Conservation (phyloP, 2,888 invertebrate species). For the Coenonympha arcania region DNA sequence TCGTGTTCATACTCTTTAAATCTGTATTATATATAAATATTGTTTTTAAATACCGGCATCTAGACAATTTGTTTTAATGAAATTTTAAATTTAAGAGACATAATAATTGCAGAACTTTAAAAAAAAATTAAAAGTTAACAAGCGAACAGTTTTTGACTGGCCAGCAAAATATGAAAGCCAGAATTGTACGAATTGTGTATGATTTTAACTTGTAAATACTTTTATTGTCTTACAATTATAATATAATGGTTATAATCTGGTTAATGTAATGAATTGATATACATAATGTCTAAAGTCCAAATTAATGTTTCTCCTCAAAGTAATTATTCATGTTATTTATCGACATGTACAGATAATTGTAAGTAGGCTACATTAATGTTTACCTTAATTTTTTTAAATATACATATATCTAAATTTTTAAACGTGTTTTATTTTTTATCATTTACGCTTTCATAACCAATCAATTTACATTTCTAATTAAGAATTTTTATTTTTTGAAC, state of each 20-base stretch:
- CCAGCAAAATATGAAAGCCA: no score
- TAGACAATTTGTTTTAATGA: no score
- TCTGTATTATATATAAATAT: no score
- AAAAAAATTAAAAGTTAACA: no score
- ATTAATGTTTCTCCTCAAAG: constrained; percentile 49
- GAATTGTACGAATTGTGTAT: no score
- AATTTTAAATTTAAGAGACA: no score
- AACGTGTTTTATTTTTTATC: constrained; percentile 40
- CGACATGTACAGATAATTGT: constrained; percentile 68
- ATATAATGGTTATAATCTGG: constrained; percentile 41
- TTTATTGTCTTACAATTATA: constrained; percentile 40
- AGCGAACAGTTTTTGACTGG: no score
- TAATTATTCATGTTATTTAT: constrained; percentile 59
- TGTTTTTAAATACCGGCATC: no score
- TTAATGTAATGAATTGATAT: constrained; percentile 29
- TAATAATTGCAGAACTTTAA: no score
- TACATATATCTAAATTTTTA: constrained; percentile 68
- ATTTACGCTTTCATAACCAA: neutral
- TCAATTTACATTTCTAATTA: neutral
- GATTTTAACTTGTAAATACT: constrained; percentile 47
- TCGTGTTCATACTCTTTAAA: no score
- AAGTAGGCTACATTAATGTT: constrained; percentile 66
- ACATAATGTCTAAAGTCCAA: constrained; percentile 54
- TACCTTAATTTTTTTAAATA: constrained; percentile 69
- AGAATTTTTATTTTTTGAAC: neutral